Evolutionary conservation across 2,113 vertebrate genomes (phyloP), one percentile per base, ranked within the genome.

Genomic region (Illadopsis cleaveri): DNA sequence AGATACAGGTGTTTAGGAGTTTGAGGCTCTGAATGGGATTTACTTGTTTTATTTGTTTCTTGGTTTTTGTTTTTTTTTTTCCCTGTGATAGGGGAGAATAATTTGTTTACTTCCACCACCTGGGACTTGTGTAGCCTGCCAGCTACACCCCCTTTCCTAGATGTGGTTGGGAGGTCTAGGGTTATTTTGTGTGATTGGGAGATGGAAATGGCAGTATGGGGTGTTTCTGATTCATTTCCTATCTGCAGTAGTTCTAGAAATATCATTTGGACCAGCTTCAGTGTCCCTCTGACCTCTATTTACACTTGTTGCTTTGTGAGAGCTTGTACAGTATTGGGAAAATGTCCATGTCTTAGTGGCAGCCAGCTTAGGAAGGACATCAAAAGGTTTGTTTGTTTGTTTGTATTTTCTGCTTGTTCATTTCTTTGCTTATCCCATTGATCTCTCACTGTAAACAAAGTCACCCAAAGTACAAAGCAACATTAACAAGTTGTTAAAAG

Each of bases 31-130:
- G 38, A 58, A 45, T 50, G 3, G 4, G 8, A 12, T 70, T 82
- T 82, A 40, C 5, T 31, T 28, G 10, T 20, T 37, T 33, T 42
- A 20, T 35, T 57, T 86, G 5, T 57, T 76, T 35, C 12, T 56
- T 75, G 17, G 12, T 15, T 50, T n/a, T n/a, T 21, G 27, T 24
- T 21, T 15, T n/a, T 48, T 38, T 15, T 13, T 23, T 47, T 22
- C 4, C 9, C 7, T 35, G 9, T 45, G 9, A 16, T 0, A 27
- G 3, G 3, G 10, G 19, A 24, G 7, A 51, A 65, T 50, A 73
- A 56, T 27, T 6, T 35, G 9, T 37, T 89, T 65, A 5, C 4
- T 35, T 78, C 4, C 40, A 24, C 13, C 42, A 2, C 24, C 10
- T 31, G 47, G 24, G 30, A 19, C 6, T 68, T 10, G 3, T 37